phyloP scores from a whole-genome alignment of 2,113 vertebrate genomes.

The rat (Rattus norvegicus) region DNA sequence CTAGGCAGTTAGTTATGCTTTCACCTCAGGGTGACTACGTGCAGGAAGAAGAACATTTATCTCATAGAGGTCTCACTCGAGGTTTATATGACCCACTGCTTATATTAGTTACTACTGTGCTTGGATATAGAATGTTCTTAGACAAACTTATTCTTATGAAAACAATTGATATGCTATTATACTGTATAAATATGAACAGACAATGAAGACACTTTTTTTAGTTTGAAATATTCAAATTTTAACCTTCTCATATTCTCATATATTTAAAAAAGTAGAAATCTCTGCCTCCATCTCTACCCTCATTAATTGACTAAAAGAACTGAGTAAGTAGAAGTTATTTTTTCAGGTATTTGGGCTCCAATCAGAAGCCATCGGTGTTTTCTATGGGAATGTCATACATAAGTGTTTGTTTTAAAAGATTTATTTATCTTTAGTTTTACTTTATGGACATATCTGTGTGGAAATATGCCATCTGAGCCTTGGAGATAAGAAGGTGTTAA shows the following conservation, averaged over 20 bases:
- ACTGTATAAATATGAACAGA: constrained; percentile 3
- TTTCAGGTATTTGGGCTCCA: neutral
- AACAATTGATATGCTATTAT: neutral
- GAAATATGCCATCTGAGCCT: neutral
- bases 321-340: neutral
- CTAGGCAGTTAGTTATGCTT: neutral
- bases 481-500: neutral
- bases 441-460: neutral
- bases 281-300: neutral
- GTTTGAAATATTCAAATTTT: neutral
- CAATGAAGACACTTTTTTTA: neutral
- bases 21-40: neutral
- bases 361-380: neutral
- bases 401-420: neutral
- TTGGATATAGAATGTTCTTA: neutral
- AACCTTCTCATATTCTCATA: neutral
- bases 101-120: neutral
- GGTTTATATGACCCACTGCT: neutral
- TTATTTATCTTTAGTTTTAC: neutral
- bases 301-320: neutral
- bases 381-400: neutral
- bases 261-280: neutral
- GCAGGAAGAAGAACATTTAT: neutral
- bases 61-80: neutral
- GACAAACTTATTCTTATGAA: neutral